phyloP scores from a whole-genome alignment of 1,140 invertebrate species.

The Drosophila miranda region DNA sequence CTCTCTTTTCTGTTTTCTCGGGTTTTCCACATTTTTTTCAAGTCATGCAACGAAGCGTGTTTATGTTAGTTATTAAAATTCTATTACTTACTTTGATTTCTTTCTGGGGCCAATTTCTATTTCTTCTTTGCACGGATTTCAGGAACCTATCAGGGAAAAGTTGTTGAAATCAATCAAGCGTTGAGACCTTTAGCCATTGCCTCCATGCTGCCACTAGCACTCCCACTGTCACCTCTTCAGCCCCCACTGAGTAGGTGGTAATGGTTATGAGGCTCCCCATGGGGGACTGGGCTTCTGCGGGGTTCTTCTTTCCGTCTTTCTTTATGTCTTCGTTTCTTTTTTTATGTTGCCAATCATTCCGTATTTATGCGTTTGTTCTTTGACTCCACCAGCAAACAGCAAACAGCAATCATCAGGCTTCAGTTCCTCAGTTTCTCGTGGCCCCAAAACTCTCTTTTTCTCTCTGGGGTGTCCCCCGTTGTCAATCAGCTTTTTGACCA shows the following conservation, averaged over 20 bases:
- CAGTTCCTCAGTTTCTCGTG: neutral
- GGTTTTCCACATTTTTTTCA: slow-evolving; percentile 29
- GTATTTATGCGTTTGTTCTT: slow-evolving; percentile 75
- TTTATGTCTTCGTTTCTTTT: slow-evolving; percentile 24
- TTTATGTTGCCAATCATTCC: slow-evolving; percentile 74
- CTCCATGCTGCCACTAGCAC: neutral
- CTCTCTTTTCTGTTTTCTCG: neutral
- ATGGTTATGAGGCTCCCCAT: slow-evolving; percentile 34
- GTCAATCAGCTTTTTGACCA: slow-evolving; percentile 65
- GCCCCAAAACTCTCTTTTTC: neutral
- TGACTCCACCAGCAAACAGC: slow-evolving; percentile 44
- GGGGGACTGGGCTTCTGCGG: neutral
- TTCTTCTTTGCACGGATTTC: no score
- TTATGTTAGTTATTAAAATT: slow-evolving; percentile 76
- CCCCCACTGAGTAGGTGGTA: slow-evolving; percentile 45
- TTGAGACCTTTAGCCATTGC: slow-evolving; percentile 30
- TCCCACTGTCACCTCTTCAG: neutral
- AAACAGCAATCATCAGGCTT: no score
- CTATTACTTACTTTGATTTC: slow-evolving; percentile 71
- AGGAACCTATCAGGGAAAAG: slow-evolving; percentile 29
- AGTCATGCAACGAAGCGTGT: slow-evolving; percentile 54
- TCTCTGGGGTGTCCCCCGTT: slow-evolving; percentile 16
- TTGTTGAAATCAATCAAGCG: slow-evolving; percentile 74
- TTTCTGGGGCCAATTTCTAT: slow-evolving; percentile 7
- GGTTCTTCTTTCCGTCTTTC: slow-evolving; percentile 3